Base-by-base conservation (phyloP, 2,888 invertebrate species). In the Apamea crenata region DNA sequence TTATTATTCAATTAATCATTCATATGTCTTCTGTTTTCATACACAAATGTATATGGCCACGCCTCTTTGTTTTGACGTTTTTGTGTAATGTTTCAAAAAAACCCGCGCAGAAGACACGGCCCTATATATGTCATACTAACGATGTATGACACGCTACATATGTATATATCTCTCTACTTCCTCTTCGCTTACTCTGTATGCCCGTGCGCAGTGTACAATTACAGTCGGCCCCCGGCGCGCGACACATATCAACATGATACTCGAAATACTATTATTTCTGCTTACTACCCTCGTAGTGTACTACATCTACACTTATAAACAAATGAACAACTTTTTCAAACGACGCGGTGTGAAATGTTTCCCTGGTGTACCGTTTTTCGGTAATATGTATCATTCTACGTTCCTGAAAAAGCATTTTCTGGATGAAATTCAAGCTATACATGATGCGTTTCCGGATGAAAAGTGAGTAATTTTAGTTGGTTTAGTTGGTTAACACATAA, bases 391-490 rank as follows among this genome's bases (percentile, higher is more conserved):
- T 0, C 77, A 83, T 0, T 91, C 92, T 66, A 91, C 92, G 0
- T 88, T 95, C 6, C 14, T 87, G 44, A 94, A 80, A 74, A 89
- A 77, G 12, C 96, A 96, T 86, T 40, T 92, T 2, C 14, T 92
- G 32, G 92, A 95, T 3, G 96, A 96, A 71, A 21, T 95, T 0
- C 90, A 93, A 77, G 88, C 81, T 0, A 88, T 95, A 0, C 95
- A 96, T 72, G 92, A 83, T n/a, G 92, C 94, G 8, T 96, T 94
- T 72, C 96, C 96, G 0, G 91, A 92, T 78, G 96, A 96, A 83
- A 94, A 89, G 95, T 95, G 79, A 90, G 92, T 90, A 10, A 14
- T 56, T 56, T 72, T 36, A 6, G 32, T 66, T 59, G 29, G 1
- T 47, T 36, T 32, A 32, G 21, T 75, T 44, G 0, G 14, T 12